Conservation (phyloP, 1,140 invertebrate genomes). For the Drosophila sulfurigaster region DNA sequence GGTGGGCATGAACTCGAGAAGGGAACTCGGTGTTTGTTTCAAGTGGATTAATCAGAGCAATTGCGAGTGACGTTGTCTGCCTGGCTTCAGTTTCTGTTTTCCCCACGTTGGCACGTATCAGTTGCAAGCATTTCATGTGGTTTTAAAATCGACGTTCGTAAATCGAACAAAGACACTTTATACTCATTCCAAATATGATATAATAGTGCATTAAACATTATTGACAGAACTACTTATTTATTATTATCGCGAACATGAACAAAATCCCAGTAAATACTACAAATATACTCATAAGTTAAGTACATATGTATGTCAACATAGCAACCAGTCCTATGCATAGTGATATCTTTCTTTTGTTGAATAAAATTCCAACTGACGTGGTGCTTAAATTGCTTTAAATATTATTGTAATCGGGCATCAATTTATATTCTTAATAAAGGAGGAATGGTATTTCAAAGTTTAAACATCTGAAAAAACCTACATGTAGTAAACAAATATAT, state of each 20-base stretch:
- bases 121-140: conserved; percentile 33
- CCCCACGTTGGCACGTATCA: conserved; percentile 37
- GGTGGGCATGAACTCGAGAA: neutral
- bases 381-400: neutral
- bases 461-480: too few species aligned
- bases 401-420: neutral
- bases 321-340: conserved; percentile 14
- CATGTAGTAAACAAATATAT: too few species aligned
- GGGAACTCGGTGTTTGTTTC: conserved; percentile 20
- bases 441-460: too few species aligned
- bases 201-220: conserved; percentile 15
- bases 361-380: neutral
- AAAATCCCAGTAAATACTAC: neutral
- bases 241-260: conserved; percentile 18
- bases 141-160: conserved; percentile 36
- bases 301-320: conserved; percentile 14
- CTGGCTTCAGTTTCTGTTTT: neutral
- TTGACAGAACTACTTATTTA: conserved; percentile 22
- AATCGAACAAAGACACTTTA: conserved; percentile 36
- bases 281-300: too few species aligned
- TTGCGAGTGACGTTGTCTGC: conserved; percentile 26
- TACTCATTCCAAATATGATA: neutral
- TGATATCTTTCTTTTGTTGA: conserved; percentile 7
- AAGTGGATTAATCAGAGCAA: conserved; percentile 52
- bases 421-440: too few species aligned